Conservation (phyloP, 2,797 vertebrate species). For the Lagorchestes hirsutus region DNA sequence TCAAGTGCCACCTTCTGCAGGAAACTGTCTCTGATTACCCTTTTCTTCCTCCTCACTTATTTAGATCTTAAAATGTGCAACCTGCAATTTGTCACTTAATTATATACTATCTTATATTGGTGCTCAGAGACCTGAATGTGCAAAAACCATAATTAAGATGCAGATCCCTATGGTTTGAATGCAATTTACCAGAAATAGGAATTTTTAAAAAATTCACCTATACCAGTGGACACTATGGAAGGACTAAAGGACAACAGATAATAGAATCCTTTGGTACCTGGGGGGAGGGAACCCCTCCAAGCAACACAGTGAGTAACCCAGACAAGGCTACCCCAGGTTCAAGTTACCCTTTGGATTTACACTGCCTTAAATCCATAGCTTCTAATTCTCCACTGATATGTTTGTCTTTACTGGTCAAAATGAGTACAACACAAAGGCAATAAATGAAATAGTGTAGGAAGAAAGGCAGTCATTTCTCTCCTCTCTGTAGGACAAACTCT, state of each 20-base stretch:
- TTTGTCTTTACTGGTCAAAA: background rate
- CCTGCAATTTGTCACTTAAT: constrained; percentile 2
- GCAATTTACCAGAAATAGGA: constrained; percentile 10
- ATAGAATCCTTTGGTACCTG: background rate
- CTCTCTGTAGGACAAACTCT: background rate
- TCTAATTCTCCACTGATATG: background rate
- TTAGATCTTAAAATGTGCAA: background rate
- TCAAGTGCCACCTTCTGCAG: background rate
- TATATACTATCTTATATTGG: background rate
- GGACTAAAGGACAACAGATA: background rate
- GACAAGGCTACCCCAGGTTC: background rate
- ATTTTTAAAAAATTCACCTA: background rate
- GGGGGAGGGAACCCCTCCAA: background rate
- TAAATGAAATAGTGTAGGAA: background rate
- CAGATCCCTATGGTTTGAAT: background rate
- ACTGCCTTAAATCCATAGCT: background rate
- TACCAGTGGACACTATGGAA: background rate
- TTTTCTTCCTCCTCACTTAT: background rate
- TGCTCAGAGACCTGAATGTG: constrained; percentile 8
- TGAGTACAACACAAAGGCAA: background rate
- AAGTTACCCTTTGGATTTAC: background rate
- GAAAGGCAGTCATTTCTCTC: background rate
- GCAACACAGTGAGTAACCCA: background rate
- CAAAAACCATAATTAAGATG: constrained; percentile 1
- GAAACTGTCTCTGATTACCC: background rate